Conservation (phyloP, 2,113 vertebrate genomes). For the Spilogale gracilis region DNA sequence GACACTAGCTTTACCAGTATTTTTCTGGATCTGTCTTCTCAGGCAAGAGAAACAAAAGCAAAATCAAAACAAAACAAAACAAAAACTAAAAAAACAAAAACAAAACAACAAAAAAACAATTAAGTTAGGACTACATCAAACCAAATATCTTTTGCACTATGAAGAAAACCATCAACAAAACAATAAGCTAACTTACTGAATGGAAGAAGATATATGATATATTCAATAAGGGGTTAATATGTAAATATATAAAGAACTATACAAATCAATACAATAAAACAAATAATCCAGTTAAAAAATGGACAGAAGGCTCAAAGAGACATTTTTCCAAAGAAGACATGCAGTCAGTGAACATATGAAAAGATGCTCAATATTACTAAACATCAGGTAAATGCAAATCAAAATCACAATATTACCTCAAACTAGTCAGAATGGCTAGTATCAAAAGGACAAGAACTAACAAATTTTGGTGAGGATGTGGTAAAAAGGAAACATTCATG, state of each 20-base stretch:
- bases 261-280: neutral
- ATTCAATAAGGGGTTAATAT: neutral
- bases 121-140: neutral
- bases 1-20: neutral
- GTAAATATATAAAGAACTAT: neutral
- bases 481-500: neutral
- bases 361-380: neutral
- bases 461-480: neutral
- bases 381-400: neutral
- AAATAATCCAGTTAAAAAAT: neutral
- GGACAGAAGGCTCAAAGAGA: neutral
- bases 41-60: neutral
- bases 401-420: neutral
- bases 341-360: neutral
- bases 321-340: neutral
- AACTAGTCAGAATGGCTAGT: neutral
- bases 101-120: no score
- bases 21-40: neutral
- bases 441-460: neutral
- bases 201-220: neutral
- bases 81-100: no score
- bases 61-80: no score
- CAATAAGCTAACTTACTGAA: neutral
- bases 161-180: neutral
- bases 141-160: neutral